Evolutionary conservation across 1,140 invertebrate genomes (phyloP).

Genomic region (Cotesia chilonis): DNA sequence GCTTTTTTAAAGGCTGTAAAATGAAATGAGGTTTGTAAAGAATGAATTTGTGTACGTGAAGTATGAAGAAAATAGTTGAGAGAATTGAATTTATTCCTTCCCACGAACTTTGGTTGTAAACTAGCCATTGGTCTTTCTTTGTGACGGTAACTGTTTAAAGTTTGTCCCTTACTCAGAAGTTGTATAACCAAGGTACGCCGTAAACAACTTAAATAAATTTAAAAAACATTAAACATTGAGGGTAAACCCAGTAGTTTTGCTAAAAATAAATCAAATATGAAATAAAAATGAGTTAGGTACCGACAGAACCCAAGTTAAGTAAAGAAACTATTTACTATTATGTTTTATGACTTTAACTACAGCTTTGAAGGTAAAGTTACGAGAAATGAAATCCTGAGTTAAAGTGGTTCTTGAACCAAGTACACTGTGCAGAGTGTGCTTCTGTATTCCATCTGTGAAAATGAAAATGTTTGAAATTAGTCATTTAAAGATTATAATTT

Average conservation of each 20-base stretch:
- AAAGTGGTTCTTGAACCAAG: no score
- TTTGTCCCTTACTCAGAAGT: conserved; percentile 2
- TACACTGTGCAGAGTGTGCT: not conserved
- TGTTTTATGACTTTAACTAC: no score
- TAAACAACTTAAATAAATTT: conserved; percentile 4
- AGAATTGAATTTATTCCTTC: conserved; percentile 16
- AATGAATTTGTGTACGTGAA: not conserved
- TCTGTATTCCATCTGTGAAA: no score
- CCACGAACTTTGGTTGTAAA: conserved; percentile 5
- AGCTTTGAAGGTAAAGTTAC: no score
- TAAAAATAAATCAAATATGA: no score
- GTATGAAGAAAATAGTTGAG: not conserved
- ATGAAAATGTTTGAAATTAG: not conserved
- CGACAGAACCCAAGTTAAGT: no score
- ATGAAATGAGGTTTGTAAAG: not conserved
- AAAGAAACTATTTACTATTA: no score
- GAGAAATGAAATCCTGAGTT: no score
- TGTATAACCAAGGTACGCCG: not conserved
- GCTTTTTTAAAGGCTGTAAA: not conserved
- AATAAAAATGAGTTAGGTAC: no score
- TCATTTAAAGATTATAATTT: not conserved
- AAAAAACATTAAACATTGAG: no score
- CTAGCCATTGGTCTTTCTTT: conserved; percentile 5
- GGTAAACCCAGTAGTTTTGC: no score
- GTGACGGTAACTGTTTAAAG: not conserved